Conservation (phyloP, 1,140 invertebrate genomes). For the Chlorops oryzae region DNA sequence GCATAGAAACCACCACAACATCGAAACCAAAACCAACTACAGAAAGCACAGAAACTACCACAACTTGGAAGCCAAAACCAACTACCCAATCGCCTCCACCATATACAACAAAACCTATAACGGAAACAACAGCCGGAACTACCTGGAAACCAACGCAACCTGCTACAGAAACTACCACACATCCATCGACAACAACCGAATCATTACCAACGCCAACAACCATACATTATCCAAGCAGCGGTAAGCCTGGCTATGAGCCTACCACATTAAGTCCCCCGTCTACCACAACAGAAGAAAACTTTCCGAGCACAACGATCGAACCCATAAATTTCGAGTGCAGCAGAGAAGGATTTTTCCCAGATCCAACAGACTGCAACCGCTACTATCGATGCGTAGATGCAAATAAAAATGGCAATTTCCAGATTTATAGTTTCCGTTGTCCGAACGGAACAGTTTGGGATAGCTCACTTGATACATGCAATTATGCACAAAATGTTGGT, state of each 20-base stretch:
- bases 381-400: slow-evolving; percentile 62
- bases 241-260: slow-evolving; percentile 16
- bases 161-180: slow-evolving; percentile 13
- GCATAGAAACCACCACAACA: slow-evolving; percentile 12
- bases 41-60: slow-evolving; percentile 12
- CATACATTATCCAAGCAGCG: slow-evolving; percentile 11
- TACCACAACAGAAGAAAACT: slow-evolving; percentile 19
- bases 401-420: slow-evolving; percentile 52
- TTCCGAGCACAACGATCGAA: slow-evolving; percentile 19
- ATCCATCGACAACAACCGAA: slow-evolving; percentile 17
- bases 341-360: slow-evolving; percentile 29
- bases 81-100: slow-evolving; percentile 10
- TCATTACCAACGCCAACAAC: slow-evolving; percentile 1
- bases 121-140: slow-evolving; percentile 12
- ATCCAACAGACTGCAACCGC: slow-evolving; percentile 55
- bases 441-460: slow-evolving; percentile 63
- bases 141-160: slow-evolving; percentile 17
- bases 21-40: slow-evolving; percentile 28
- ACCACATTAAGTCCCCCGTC: slow-evolving; percentile 16
- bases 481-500: slow-evolving; percentile 48
- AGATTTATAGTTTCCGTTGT: slow-evolving; percentile 58
- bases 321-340: slow-evolving; percentile 30
- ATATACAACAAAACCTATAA: slow-evolving; percentile 2
- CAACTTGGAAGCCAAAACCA: slow-evolving; percentile 1
- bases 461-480: slow-evolving; percentile 53